A percentile compares a stretch with the other conserved stretches of the same genome.
Conservation (phyloP, 2,113 vertebrate genomes). For the Lutjanus erythropterus region DNA sequence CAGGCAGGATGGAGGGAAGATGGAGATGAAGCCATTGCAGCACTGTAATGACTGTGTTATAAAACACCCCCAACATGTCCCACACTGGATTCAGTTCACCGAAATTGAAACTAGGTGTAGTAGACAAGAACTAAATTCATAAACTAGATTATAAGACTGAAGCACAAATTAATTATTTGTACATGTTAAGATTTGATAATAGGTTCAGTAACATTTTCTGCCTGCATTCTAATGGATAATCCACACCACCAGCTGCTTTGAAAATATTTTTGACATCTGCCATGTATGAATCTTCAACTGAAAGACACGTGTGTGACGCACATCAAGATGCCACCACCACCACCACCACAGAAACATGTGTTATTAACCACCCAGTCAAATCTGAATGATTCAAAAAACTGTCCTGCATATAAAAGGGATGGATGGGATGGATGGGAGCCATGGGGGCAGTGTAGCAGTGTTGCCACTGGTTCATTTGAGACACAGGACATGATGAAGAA, state of each 20-base stretch:
- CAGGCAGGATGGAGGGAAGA: conserved; percentile 19
- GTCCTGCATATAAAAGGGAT: too few species aligned
- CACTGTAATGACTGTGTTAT: conserved; percentile 31
- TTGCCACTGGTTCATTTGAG: too few species aligned
- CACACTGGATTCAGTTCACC: not conserved
- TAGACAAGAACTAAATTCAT: not conserved
- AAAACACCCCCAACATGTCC: conserved; percentile 31
- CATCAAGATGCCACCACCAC: too few species aligned
- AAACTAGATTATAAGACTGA: not conserved
- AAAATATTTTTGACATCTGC: too few species aligned
- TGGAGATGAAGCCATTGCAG: conserved; percentile 44
- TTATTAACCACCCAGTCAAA: too few species aligned
- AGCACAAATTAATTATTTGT: not conserved
- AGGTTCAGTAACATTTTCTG: not conserved
- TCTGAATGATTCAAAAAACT: too few species aligned
- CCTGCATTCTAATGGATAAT: not conserved
- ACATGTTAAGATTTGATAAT: not conserved
- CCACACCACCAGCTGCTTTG: not conserved
- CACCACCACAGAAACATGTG: too few species aligned
- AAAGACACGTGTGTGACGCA: too few species aligned
- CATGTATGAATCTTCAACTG: too few species aligned
- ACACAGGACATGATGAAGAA: too few species aligned
- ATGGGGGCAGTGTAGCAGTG: too few species aligned
- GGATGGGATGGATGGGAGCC: too few species aligned
- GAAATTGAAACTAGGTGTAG: not conserved